Evolutionary conservation across 1,140 invertebrate genomes (phyloP), one percentile per base, ranked within the genome.

Genomic region (Ctenoplectra terminalis): DNA sequence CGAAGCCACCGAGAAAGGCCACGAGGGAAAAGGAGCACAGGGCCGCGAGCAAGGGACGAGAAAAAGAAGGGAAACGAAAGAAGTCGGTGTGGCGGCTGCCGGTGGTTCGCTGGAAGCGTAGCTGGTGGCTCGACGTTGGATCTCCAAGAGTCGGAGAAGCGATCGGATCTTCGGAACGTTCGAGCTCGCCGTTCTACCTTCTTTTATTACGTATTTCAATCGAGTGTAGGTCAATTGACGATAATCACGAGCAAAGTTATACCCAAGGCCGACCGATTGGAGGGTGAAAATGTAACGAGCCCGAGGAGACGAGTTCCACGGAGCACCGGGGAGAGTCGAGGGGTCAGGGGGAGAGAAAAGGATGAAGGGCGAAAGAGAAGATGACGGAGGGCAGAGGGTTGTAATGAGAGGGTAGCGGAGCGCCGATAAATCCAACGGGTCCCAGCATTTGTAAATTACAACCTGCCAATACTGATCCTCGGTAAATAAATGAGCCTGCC

Each of bases 391-490:
- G 84, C 74, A 85, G 87, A 87, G 89, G 90, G 88, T 90, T 89
- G 88, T 94, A 94, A 93, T 94, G 90, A 93, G 92, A 93, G 93
- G 93, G 93, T 93, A 93, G 91, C 87, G 88, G 92, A 94, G 91
- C 92, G 90, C 91, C 92, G 93, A 94, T 94, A 94, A 93, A 94
- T 93, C 92, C 93, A 94, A 84, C 92, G 91, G 90, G 91, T 91
- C 93, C 90, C 91, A 89, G 92, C 92, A 94, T 94, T 94, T 93
- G 92, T 94, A 94, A 94, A 94, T 94, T 94, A 93, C 91, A 94
- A 92, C 93, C 93, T 94, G 93, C 89, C 90, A 91, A 91, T 91
- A 90, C 90, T 90, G 90, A 91, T 90, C 86, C 88, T 86, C 89
- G 83, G 90, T 88, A 90, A 91, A 91, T 91, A 91, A 91, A 91